Evolutionary conservation across 2,113 vertebrate species (phyloP).

Genomic region (Regulus satrapa): DNA sequence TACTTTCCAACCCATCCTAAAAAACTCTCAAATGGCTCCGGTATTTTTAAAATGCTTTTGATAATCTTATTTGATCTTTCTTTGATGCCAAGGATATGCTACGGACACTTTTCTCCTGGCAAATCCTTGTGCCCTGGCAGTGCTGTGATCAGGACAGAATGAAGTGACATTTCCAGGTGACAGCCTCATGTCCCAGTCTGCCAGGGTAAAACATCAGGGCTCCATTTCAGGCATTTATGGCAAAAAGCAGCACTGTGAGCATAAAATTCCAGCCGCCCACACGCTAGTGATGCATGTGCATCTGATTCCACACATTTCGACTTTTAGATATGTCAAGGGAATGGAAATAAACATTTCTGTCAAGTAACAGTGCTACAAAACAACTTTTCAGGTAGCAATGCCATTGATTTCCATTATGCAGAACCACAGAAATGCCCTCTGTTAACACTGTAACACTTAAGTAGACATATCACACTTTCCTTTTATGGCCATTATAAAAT

Average conservation of each 20-base stretch:
- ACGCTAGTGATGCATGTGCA: background rate
- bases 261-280: background rate
- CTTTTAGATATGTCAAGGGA: background rate
- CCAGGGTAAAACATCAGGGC: background rate
- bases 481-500: constrained; percentile 49
- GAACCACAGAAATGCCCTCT: background rate
- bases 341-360: background rate
- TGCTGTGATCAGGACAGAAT: background rate
- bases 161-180: background rate
- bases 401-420: constrained; percentile 9
- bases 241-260: background rate
- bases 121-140: background rate
- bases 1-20: background rate
- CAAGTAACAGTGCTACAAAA: background rate
- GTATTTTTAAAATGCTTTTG: background rate
- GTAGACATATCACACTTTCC: constrained; percentile 2
- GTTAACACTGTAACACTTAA: constrained; percentile 13
- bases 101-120: background rate
- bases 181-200: background rate
- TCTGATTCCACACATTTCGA: background rate
- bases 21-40: background rate
- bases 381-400: constrained; percentile 13
- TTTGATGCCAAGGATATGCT: background rate
- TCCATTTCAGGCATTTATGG: background rate
- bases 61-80: background rate